phyloP scores from a whole-genome alignment of 2,797 vertebrate species.

The Enteromius afrohamiltoni region DNA sequence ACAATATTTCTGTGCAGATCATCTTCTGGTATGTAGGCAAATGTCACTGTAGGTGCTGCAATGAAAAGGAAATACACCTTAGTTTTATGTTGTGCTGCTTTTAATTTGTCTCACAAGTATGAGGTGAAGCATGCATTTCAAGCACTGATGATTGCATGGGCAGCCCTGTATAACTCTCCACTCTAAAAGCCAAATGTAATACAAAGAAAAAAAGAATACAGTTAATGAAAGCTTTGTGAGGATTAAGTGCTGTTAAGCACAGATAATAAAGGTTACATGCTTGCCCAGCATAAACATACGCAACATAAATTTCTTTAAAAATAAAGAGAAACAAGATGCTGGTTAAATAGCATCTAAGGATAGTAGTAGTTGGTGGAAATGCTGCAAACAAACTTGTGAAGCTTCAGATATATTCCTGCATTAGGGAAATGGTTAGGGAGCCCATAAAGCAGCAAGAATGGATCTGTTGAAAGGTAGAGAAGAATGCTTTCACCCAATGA shows the following conservation, averaged over 20 bases:
- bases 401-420: slow-evolving; percentile 62
- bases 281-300: slow-evolving; percentile 41
- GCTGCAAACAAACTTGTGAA: slow-evolving; percentile 58
- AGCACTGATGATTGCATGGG: slow-evolving; percentile 59
- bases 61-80: slow-evolving; percentile 46
- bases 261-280: slow-evolving; percentile 62
- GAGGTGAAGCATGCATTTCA: slow-evolving; percentile 71
- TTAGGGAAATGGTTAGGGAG: slow-evolving; percentile 65
- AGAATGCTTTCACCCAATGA: slow-evolving; percentile 53
- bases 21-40: slow-evolving; percentile 74
- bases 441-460: slow-evolving; percentile 61
- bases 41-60: slow-evolving; percentile 78
- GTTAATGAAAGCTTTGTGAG: slow-evolving; percentile 67
- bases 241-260: slow-evolving; percentile 58
- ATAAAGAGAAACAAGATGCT: slow-evolving; percentile 57
- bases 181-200: slow-evolving; percentile 65
- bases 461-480: slow-evolving; percentile 58
- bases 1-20: slow-evolving; percentile 79
- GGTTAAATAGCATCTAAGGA: slow-evolving; percentile 58
- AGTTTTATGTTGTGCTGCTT: slow-evolving; percentile 28
- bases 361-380: slow-evolving; percentile 48
- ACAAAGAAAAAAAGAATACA: slow-evolving; percentile 37
- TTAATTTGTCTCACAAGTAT: not conserved
- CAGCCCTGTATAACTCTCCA: slow-evolving; percentile 56
- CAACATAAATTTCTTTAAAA: slow-evolving; percentile 37